Base-by-base conservation (phyloP, 2,888 invertebrate species). In the Clusia tigrina region DNA sequence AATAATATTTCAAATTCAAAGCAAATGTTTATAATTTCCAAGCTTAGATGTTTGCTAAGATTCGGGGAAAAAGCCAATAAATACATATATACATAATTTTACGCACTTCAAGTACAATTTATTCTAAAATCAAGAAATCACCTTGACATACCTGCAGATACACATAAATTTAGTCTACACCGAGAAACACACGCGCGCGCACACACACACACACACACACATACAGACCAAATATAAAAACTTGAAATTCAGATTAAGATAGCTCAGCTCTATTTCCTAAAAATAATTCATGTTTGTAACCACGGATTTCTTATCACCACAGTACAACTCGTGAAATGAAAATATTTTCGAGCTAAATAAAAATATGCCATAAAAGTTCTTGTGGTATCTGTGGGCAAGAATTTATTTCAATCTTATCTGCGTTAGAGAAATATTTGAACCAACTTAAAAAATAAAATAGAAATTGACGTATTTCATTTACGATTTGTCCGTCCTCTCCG, bases 141-240 rank as follows among this genome's bases (percentile, higher is more conserved):
- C 79, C 78, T 78, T 78, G 79, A 76, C 76, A 78, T 74, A 76
- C 74, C 76, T 66, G 72, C n/a, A n/a, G n/a, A n/a, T n/a, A n/a
- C n/a, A n/a, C n/a, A n/a, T n/a, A n/a, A n/a, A n/a, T n/a, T n/a
- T n/a, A n/a, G n/a, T n/a, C n/a, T n/a, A n/a, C n/a, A n/a, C n/a
- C n/a, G n/a, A n/a, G n/a, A 69, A 69, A 62, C 32, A 32, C 32
- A 32, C 32, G 32, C 32, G 32, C 12, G 32, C 32, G 32, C 32
- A n/a, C n/a, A n/a, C n/a, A n/a, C n/a, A n/a, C n/a, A n/a, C n/a
- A n/a, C n/a, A n/a, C n/a, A n/a, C n/a, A n/a, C n/a, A n/a, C n/a
- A n/a, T n/a, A n/a, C n/a, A n/a, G n/a, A n/a, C n/a, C n/a, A n/a
- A n/a, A n/a, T n/a, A n/a, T 32, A 12, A 12, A 32, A 32, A 32